These are phyloP conservation scores for Perca flavescens DNA, from an alignment of 2,113 vertebrate species.

Conservation along the genomic window DNA sequence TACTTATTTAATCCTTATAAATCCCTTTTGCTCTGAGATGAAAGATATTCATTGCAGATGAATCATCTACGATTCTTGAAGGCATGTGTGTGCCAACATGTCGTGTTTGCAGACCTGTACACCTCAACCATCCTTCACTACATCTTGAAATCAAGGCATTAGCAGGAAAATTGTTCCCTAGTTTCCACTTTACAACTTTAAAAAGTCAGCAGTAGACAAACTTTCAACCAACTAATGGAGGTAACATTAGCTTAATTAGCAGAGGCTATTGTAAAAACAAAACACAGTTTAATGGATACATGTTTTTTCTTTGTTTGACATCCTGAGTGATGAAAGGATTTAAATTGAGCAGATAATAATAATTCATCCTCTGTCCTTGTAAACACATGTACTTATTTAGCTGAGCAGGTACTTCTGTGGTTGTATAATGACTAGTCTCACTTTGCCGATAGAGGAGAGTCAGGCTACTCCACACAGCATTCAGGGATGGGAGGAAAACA, in stretches of 20 bases:
- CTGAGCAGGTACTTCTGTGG: not conserved
- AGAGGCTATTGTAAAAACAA: not conserved
- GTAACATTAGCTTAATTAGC: not conserved
- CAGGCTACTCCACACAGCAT: too few species aligned
- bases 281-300: not conserved
- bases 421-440: not conserved
- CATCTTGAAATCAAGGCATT: not conserved
- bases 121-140: not conserved
- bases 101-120: not conserved
- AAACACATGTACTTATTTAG: not conserved
- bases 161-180: not conserved
- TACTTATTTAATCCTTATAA: not conserved
- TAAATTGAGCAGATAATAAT: not conserved
- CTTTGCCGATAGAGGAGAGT: too few species aligned
- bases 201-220: not conserved
- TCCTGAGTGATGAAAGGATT: not conserved
- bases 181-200: not conserved
- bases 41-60: conserved; percentile 15
- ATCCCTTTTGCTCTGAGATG: conserved; percentile 10
- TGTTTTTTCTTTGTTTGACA: conserved; percentile 1
- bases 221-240: not conserved
- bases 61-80: not conserved
- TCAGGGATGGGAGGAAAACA: too few species aligned
- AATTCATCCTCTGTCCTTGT: not conserved
- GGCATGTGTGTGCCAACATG: not conserved